phyloP scores from a whole-genome alignment of 1,140 invertebrate genomes.

The Atta cephalotes region DNA sequence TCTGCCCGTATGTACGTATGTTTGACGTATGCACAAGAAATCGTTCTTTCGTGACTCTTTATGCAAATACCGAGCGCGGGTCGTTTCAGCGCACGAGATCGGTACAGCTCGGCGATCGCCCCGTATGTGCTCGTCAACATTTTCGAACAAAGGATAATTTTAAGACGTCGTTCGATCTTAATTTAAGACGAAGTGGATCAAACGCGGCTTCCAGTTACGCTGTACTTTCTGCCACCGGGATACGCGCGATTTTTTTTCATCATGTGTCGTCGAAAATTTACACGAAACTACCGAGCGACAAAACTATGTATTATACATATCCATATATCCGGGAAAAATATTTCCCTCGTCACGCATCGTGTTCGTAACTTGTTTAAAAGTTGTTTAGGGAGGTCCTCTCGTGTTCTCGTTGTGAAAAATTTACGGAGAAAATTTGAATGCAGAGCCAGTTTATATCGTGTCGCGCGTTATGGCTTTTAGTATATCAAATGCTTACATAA shows the following conservation, averaged over 20 bases:
- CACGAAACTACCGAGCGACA: background rate
- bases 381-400: constrained; percentile 12
- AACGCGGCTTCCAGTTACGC: background rate
- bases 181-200: background rate
- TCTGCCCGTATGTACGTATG: background rate
- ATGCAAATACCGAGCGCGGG: constrained; percentile 60
- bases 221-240: background rate
- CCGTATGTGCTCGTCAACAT: constrained; percentile 41
- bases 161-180: constrained; percentile 30
- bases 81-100: constrained; percentile 58
- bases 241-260: constrained; percentile 22
- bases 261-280: constrained; percentile 14
- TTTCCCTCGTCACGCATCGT: constrained; percentile 8
- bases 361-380: constrained; percentile 43
- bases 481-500: constrained; percentile 50
- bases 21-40: constrained; percentile 18
- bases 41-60: constrained; percentile 73
- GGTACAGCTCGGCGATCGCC: constrained; percentile 35
- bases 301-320: constrained; percentile 4
- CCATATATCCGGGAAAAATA: background rate
- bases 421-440: constrained; percentile 26
- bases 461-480: constrained; percentile 29
- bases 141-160: constrained; percentile 48
- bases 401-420: constrained; percentile 17
- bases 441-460: constrained; percentile 24